Evolutionary conservation across 2,888 invertebrate genomes (phyloP).

Genomic region (Rhaphigaster nebulosa): DNA sequence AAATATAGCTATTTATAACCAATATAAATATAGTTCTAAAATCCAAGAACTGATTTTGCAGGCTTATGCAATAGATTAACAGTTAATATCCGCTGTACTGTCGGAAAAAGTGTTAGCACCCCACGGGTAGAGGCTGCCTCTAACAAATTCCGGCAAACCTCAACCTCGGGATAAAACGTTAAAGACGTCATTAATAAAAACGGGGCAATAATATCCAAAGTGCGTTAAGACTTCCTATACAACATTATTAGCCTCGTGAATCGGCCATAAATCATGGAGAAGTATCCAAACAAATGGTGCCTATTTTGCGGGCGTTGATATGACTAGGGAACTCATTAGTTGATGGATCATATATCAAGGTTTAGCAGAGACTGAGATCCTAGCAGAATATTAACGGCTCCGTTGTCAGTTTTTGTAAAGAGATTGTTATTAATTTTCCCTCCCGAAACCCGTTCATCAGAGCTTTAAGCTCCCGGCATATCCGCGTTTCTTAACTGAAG

Average conservation of each 20-base stretch:
- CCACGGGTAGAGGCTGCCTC: neutral
- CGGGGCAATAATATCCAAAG: neutral
- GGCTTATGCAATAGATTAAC: too few relatives aligned
- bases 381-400: conserved; percentile 43
- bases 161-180: neutral
- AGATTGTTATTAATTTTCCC: conserved; percentile 44
- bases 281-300: conserved; percentile 38
- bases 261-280: conserved; percentile 7
- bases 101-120: neutral
- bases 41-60: too few relatives aligned
- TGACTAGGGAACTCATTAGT: conserved; percentile 44
- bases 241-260: conserved; percentile 20
- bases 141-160: neutral
- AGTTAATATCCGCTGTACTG: too few relatives aligned
- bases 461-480: neutral
- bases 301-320: conserved; percentile 32
- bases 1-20: too few relatives aligned
- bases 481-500: conserved; percentile 33
- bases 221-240: neutral
- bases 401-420: conserved; percentile 48
- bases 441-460: conserved; percentile 20
- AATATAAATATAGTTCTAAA: too few relatives aligned
- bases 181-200: neutral
- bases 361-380: conserved; percentile 38
- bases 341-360: conserved; percentile 46